These are phyloP conservation scores for Lindbergichthys nudifrons DNA, from an alignment of 2,797 vertebrate genomes.

Conservation along the genomic window DNA sequence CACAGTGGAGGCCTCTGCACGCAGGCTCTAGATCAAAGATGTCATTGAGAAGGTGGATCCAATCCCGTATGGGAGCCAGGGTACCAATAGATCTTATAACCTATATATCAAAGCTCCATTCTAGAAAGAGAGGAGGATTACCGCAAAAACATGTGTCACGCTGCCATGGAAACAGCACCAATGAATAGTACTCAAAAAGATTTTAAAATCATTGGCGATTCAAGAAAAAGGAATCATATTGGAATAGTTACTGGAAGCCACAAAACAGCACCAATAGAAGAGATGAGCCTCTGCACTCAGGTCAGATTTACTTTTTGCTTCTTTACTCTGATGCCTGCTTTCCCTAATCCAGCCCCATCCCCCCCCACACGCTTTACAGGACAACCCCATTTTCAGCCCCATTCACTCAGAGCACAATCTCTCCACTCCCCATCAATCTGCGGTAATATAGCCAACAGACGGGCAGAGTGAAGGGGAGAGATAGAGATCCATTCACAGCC, in stretches of 20 bases:
- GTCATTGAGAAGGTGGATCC: conserved; percentile 33
- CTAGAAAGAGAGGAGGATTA: conserved; percentile 71
- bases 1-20: neutral
- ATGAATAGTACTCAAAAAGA: conserved; percentile 65
- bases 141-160: conserved; percentile 77
- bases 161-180: conserved; percentile 78
- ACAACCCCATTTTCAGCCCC: conserved; percentile 65
- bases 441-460: conserved; percentile 61
- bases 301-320: conserved; percentile 54
- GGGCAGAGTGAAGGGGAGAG: conserved; percentile 42
- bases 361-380: conserved; percentile 14
- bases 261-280: conserved; percentile 35
- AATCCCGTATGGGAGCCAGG: conserved; percentile 40
- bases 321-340: conserved; percentile 37
- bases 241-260: neutral
- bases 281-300: conserved; percentile 50
- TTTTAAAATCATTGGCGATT: conserved; percentile 50
- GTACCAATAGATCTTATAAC: conserved; percentile 54
- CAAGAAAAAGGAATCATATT: conserved; percentile 46
- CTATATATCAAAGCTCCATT: conserved; percentile 57
- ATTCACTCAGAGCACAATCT: conserved; percentile 65
- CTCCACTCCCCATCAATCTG: conserved; percentile 64
- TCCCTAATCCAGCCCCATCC: conserved; percentile 20
- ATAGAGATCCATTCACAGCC: conserved; percentile 65
- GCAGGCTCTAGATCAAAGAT: conserved; percentile 35